Evolutionary conservation across 2,113 vertebrate species (phyloP), one percentile per base, ranked within the genome.

Genomic region (Dolichallabes microphthalmus): DNA sequence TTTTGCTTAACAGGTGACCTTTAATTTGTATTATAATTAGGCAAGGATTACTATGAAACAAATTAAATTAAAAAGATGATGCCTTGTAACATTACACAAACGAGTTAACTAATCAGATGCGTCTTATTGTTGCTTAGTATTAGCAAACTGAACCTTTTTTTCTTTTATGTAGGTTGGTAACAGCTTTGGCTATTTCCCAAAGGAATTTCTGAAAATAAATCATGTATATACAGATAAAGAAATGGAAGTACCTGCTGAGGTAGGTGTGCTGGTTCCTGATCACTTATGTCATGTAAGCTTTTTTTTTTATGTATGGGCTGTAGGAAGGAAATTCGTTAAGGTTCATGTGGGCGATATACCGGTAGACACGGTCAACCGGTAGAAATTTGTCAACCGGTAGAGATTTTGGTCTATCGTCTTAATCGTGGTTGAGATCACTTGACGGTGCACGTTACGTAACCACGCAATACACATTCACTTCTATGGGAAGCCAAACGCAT

Each of bases 181-280:
- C 57, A 82, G 87, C 84, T 99, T 99, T 96, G 98, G 98, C 76
- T 99, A 98, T 94, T 99, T 99, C 87, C 97, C 98, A 87, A 98
- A 96, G 88, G 95, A 97, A 88, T 91, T 97, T 88, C 93, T 99
- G 90, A 94, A 93, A 85, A 89, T 99, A 86, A 96, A 96, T 89
- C 93, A 97, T 87, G 88, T 94, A 89, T 99, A 99, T 88, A 96
- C 94, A 27, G 92, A 94, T 5, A 94, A 97, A 87, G 98, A 99
- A 90, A 30, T 96, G 88, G 96, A 96, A 86, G 71, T 97, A 86
- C 93, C 94, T 86, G 88, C 97, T 88, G 96, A 98, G 92, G 98
- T 99, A 94, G 94, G 94, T 93, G 85, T 83, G 89, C 82, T 13
- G 30, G 58, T 10, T 79, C 15, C 45, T 69, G 0, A 30, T 1